A percentile compares a stretch with the other conserved stretches of the same genome.
These are phyloP conservation scores for Machimus rusticus DNA, from an alignment of 2,888 invertebrate species.

Conservation along the genomic window DNA sequence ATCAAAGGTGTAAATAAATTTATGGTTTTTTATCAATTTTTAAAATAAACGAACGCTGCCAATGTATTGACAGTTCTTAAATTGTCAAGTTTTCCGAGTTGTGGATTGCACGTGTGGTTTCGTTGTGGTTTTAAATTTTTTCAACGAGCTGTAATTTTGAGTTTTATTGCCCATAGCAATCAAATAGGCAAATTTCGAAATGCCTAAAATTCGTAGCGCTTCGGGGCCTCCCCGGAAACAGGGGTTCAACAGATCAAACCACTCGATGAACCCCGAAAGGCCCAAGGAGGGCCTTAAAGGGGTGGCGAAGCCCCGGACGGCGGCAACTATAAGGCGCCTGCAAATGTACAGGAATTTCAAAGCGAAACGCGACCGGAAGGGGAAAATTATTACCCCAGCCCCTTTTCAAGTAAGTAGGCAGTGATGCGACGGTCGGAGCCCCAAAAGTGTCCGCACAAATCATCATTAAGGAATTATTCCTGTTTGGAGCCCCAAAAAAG, in stretches of 20 bases:
- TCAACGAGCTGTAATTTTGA: neutral
- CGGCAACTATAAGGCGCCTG: conserved; percentile 92
- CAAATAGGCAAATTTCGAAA: conserved; percentile 57
- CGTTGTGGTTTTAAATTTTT: neutral
- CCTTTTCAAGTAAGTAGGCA: conserved; percentile 88
- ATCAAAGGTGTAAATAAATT: neutral
- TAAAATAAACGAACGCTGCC: neutral
- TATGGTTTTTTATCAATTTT: neutral
- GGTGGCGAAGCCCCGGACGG: conserved; percentile 84
- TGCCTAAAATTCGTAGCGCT: conserved; percentile 80
- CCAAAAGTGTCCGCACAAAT: no score
- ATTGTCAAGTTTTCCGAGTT: neutral
- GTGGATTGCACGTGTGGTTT: neutral
- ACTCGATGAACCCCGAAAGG: conserved; percentile 95
- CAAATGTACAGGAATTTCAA: conserved; percentile 99
- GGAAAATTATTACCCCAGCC: conserved; percentile 92
- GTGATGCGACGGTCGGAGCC: no score
- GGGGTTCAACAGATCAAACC: conserved; percentile 84
- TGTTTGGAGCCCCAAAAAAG: no score
- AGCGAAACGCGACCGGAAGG: conserved; percentile 85
- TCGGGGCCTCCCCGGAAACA: conserved; percentile 81
- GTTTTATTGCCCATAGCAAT: neutral
- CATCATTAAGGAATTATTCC: no score
- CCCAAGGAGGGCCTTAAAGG: conserved; percentile 80
- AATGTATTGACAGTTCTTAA: neutral